Evolutionary conservation across 2,888 invertebrate genomes (phyloP).

Genomic region (Platypus cylindrus): DNA sequence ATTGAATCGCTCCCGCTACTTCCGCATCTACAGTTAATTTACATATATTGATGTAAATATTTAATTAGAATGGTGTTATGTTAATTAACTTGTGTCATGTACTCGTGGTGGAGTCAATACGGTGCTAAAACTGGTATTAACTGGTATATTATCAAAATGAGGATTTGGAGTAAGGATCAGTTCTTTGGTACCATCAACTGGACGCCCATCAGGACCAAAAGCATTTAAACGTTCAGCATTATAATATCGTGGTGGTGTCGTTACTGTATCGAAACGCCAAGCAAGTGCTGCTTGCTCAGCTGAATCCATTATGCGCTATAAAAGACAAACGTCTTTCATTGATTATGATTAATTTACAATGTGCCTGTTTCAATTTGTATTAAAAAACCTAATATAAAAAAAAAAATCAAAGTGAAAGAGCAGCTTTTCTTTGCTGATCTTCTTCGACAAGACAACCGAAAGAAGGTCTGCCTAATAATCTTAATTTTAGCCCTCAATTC

Average conservation of each 20-base stretch:
- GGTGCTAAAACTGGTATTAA: slow-evolving; percentile 74
- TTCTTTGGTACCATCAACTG: slow-evolving; percentile 56
- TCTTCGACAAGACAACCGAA: too few relatives aligned
- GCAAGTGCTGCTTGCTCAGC: slow-evolving; percentile 79
- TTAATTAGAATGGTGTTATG: not conserved
- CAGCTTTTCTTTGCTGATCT: not conserved
- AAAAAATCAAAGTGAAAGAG: slow-evolving; percentile 1
- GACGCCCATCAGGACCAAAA: slow-evolving; percentile 61
- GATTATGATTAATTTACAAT: too few relatives aligned
- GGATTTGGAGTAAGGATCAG: slow-evolving; percentile 61
- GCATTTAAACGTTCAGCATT: slow-evolving; percentile 74
- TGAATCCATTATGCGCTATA: slow-evolving; percentile 81
- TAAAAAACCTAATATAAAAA: too few relatives aligned
- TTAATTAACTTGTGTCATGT: slow-evolving; percentile 47
- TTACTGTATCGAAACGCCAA: slow-evolving; percentile 37
- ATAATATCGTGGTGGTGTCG: slow-evolving; percentile 47
- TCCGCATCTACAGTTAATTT: slow-evolving; percentile 48
- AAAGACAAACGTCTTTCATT: slow-evolving; percentile 5
- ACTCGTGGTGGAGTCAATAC: slow-evolving; percentile 78
- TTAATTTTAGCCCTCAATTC: too few relatives aligned
- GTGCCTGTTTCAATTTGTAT: too few relatives aligned
- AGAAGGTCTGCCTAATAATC: too few relatives aligned
- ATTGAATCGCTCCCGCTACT: slow-evolving; percentile 80
- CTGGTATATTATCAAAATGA: slow-evolving; percentile 76
- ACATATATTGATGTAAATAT: not conserved